Conservation (phyloP, 1,140 invertebrate genomes). For the Cherax quadricarinatus region DNA sequence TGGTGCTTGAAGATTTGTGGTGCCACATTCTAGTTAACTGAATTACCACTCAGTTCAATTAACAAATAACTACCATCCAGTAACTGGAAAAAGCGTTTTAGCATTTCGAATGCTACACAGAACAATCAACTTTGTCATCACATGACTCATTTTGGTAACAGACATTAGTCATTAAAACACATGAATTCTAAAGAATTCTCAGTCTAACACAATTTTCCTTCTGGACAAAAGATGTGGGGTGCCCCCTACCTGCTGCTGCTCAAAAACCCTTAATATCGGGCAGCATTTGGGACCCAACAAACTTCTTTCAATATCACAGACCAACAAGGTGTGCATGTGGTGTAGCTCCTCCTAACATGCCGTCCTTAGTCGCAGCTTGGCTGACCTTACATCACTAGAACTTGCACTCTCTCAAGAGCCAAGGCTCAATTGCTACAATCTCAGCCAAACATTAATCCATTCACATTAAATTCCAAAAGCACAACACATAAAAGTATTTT, state of each 20-base stretch:
- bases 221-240: slow-evolving; percentile 60
- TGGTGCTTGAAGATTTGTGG: slow-evolving; percentile 66
- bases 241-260: slow-evolving; percentile 39
- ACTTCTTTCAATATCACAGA: slow-evolving; percentile 69
- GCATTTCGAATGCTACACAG: slow-evolving; percentile 70
- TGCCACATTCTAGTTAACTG: slow-evolving; percentile 65
- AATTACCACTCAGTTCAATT: slow-evolving; percentile 61
- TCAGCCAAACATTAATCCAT: slow-evolving; percentile 60
- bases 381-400: slow-evolving; percentile 66
- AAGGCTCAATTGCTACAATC: slow-evolving; percentile 59
- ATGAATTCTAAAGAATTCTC: slow-evolving; percentile 69
- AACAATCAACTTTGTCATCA: slow-evolving; percentile 69
- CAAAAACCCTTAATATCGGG: background rate
- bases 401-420: slow-evolving; percentile 67
- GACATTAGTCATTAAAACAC: slow-evolving; percentile 65
- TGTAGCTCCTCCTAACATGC: slow-evolving; percentile 71
- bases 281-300: slow-evolving; percentile 57
- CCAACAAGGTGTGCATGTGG: slow-evolving; percentile 71
- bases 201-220: slow-evolving; percentile 69
- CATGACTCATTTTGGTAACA: slow-evolving; percentile 70
- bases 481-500: background rate
- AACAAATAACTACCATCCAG: slow-evolving; percentile 65
- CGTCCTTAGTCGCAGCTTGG: slow-evolving; percentile 69
- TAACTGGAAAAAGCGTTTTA: slow-evolving; percentile 63
- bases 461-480: slow-evolving; percentile 9